Percentiles rank a stretch among this genome's conserved stretches.
phyloP scores from a whole-genome alignment of 2,888 invertebrate genomes.

The Apoda limacodes region DNA sequence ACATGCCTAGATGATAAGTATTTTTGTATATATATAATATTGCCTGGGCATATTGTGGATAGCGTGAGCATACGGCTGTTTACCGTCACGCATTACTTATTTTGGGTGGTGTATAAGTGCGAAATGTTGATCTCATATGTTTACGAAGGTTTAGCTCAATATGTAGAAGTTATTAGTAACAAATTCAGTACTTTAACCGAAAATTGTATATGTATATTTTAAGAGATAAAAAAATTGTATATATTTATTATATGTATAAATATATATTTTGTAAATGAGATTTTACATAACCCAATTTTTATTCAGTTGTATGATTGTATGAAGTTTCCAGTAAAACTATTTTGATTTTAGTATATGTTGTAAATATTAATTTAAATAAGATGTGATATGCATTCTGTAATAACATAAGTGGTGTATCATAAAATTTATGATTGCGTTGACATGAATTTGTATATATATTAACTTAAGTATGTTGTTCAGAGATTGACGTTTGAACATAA shows the following conservation, averaged over 20 bases:
- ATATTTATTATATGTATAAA: constrained; percentile 59
- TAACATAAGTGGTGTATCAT: constrained; percentile 55
- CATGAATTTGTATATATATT: constrained; percentile 61
- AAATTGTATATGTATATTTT: constrained; percentile 51
- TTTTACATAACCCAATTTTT: constrained; percentile 54
- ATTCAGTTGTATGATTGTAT: constrained; percentile 47
- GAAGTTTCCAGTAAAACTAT: constrained; percentile 41
- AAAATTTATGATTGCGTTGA: constrained; percentile 62
- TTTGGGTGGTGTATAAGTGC: constrained; percentile 34
- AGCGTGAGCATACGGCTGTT: constrained; percentile 29
- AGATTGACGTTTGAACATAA: constrained; percentile 61
- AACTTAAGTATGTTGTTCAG: constrained; percentile 60
- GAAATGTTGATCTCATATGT: constrained; percentile 67
- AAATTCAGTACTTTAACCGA: constrained; percentile 44
- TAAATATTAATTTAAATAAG: constrained; percentile 52
- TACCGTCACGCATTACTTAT: constrained; percentile 28
- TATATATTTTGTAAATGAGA: too few relatives aligned
- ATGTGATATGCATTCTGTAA: constrained; percentile 61
- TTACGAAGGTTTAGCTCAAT: constrained; percentile 63
- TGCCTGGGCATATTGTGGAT: constrained; percentile 32
- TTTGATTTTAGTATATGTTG: constrained; percentile 37
- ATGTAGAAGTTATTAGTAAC: constrained; percentile 45
- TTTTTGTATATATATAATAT: constrained; percentile 23
- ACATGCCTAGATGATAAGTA: constrained; percentile 34
- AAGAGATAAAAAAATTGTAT: constrained; percentile 50